Percentiles rank a stretch among this genome's conserved stretches.
Conservation (phyloP, 2,888 invertebrate species). For the Vesta saturnalis region DNA sequence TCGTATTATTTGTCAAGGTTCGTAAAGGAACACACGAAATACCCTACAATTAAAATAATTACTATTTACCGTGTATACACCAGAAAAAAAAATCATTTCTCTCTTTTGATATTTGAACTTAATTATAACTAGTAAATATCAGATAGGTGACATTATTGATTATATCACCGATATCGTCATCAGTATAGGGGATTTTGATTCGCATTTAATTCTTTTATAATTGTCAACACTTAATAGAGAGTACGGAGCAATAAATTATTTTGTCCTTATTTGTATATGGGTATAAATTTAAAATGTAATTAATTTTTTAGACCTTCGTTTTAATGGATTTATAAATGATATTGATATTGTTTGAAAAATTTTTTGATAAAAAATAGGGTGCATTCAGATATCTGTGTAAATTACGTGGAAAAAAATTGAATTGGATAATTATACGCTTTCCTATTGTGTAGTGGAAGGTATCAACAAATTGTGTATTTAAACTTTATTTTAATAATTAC, state of each 20-base stretch:
- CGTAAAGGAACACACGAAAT: conserved; percentile 21
- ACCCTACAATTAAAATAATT: conserved; percentile 39
- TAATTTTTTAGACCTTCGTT: conserved; percentile 11
- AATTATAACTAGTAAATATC: conserved; percentile 21
- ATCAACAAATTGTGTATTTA: conserved; percentile 1
- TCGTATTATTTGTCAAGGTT: conserved; percentile 43
- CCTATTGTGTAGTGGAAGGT: background rate
- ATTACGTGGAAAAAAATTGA: background rate
- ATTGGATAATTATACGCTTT: background rate
- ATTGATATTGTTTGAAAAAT: conserved; percentile 6
- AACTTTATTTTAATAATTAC: background rate
- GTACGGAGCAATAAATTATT: conserved; percentile 3
- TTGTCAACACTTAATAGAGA: conserved; percentile 21
- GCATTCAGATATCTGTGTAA: background rate
- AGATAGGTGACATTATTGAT: conserved; percentile 29
- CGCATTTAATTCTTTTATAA: conserved; percentile 28
- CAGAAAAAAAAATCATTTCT: background rate
- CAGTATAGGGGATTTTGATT: conserved; percentile 17
- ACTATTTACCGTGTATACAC: conserved; percentile 34
- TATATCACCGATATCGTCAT: conserved; percentile 15
- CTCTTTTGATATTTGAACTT: conserved; percentile 22
- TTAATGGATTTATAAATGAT: conserved; percentile 18
- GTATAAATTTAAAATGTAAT: conserved; percentile 11
- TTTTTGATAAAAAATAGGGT: background rate
- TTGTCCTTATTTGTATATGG: background rate